phyloP scores from a whole-genome alignment of 2,113 vertebrate species.

The Melanocharis versteri region DNA sequence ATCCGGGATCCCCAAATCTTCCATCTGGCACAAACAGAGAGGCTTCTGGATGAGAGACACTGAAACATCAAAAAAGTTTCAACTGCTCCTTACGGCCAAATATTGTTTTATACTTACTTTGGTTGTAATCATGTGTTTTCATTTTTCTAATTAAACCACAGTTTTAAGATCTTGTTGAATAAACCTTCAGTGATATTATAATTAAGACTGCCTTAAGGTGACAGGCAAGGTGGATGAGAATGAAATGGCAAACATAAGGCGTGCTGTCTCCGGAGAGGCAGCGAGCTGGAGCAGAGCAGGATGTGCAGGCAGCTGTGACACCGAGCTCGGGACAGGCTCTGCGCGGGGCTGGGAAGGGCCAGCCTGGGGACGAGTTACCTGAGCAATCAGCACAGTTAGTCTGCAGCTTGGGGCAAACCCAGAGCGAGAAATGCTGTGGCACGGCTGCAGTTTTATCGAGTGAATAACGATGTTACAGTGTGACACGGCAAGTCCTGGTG shows the following conservation, averaged over 20 bases:
- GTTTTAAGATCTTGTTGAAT: not conserved
- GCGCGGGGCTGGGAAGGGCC: not conserved
- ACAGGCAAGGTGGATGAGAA: not conserved
- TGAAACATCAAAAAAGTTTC: not conserved
- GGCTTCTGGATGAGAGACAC: not conserved
- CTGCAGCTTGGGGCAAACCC: not conserved
- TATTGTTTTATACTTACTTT: not conserved
- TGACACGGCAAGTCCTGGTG: not conserved
- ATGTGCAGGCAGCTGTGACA: constrained; percentile 10
- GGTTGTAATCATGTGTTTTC: not conserved
- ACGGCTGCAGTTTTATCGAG: not conserved
- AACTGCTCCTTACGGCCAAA: not conserved
- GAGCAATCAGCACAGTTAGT: not conserved
- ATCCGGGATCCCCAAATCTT: not conserved
- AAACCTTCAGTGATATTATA: not conserved
- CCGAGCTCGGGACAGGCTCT: not conserved
- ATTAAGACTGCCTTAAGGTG: constrained; percentile 41
- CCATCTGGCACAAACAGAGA: not conserved
- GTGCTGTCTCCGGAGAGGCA: not conserved
- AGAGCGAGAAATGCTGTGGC: not conserved
- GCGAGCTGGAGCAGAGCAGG: not conserved
- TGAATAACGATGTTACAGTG: not conserved
- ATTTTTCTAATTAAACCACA: constrained; percentile 23
- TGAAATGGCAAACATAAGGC: not conserved
- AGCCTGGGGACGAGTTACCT: not conserved